phyloP scores from a whole-genome alignment of 2,888 invertebrate genomes.

The Melolontha melolontha region DNA sequence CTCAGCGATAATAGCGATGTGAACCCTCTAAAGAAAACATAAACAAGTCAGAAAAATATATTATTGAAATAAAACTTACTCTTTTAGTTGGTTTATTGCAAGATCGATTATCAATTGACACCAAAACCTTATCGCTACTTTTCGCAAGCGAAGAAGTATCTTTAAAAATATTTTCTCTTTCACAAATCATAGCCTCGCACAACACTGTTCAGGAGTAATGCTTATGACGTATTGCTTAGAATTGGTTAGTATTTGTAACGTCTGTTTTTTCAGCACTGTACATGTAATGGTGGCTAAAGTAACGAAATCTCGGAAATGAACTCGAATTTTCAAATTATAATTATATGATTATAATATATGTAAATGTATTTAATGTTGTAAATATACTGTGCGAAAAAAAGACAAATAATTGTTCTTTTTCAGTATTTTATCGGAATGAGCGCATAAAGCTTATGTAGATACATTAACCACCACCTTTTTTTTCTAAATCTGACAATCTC shows the following conservation, averaged over 20 bases:
- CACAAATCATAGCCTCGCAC: constrained; percentile 41
- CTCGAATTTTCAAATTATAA: not conserved
- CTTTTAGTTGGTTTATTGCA: constrained; percentile 76
- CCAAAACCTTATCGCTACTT: constrained; percentile 56
- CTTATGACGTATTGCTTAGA: constrained; percentile 40
- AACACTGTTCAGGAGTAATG: constrained; percentile 35
- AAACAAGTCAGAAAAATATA: constrained; percentile 41
- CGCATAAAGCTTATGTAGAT: too few species aligned
- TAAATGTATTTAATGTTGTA: too few species aligned
- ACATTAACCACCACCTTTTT: too few species aligned
- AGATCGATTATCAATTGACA: constrained; percentile 72
- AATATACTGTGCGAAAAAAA: too few species aligned
- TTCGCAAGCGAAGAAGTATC: constrained; percentile 52
- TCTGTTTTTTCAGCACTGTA: constrained; percentile 37
- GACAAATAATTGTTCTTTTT: too few species aligned
- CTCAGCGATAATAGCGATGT: not conserved
- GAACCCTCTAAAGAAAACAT: not conserved
- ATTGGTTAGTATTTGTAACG: constrained; percentile 37
- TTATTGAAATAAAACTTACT: constrained; percentile 65
- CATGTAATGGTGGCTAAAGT: constrained; percentile 13
- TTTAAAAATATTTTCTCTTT: constrained; percentile 46
- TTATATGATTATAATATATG: too few species aligned
- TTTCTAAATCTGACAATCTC: too few species aligned
- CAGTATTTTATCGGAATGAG: too few species aligned
- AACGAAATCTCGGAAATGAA: constrained; percentile 9